A percentile compares a stretch with the other conserved stretches of the same genome.
Evolutionary conservation across 2,113 vertebrate species (phyloP).

Genomic region (Colinus virginianus): DNA sequence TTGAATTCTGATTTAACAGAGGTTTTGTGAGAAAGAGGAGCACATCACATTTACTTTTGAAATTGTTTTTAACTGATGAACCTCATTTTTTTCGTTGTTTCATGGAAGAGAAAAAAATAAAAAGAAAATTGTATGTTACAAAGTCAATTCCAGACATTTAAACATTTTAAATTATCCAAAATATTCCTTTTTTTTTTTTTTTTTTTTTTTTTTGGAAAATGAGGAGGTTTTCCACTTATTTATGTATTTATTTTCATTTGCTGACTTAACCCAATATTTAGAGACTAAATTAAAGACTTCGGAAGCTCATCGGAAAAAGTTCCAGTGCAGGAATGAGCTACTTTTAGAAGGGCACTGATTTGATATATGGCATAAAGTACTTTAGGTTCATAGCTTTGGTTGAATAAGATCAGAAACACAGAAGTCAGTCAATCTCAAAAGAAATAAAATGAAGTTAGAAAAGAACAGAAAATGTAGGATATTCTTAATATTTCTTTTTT

Average conservation of each 20-base stretch:
- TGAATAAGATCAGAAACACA: not conserved
- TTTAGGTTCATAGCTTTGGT: rapidly evolving
- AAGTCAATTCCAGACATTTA: not conserved
- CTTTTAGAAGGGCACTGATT: not conserved
- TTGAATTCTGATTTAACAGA: not conserved
- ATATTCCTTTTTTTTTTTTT: not conserved
- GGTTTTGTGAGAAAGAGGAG: not conserved
- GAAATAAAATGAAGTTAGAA: not conserved
- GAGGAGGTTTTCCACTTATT: not conserved
- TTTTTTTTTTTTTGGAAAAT: not conserved
- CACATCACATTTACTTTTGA: not conserved
- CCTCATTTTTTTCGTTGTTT: not conserved
- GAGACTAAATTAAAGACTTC: not conserved
- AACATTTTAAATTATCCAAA: not conserved
- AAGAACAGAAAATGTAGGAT: not conserved
- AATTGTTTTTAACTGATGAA: not conserved
- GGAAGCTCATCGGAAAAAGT: not conserved
- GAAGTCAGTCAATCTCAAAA: not conserved
- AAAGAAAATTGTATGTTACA: not conserved
- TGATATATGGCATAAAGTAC: not conserved
- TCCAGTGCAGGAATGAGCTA: not conserved
- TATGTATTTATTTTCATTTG: not conserved
- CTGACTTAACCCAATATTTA: too few species aligned
- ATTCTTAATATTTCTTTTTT: not conserved
- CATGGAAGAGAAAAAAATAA: not conserved